phyloP scores from a whole-genome alignment of 2,888 invertebrate species.

The Ophion obscuratus region DNA sequence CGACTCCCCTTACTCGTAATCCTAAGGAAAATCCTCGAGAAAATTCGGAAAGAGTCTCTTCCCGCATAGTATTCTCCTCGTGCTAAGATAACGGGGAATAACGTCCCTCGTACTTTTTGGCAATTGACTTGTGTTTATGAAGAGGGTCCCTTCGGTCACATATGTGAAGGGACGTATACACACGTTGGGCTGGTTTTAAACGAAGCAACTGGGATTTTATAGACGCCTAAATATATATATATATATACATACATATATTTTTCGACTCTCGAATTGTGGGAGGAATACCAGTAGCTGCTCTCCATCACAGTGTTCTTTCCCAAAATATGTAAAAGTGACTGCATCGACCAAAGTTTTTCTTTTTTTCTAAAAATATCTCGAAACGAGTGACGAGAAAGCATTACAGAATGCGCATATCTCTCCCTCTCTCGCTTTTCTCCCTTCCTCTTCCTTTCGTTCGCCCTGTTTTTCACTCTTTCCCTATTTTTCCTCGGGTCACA shows the following conservation, averaged over 20 bases:
- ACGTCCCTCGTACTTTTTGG: background rate
- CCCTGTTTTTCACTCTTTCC: slow-evolving; percentile 17
- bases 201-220: slow-evolving; percentile 25
- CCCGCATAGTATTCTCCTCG: background rate
- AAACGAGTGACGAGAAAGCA: slow-evolving; percentile 45
- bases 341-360: slow-evolving; percentile 60
- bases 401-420: slow-evolving; percentile 10
- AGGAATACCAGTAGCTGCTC: slow-evolving; percentile 36
- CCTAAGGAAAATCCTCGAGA: slow-evolving; percentile 1
- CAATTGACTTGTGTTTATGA: slow-evolving; percentile 36
- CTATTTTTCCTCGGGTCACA: slow-evolving; percentile 37
- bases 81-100: background rate
- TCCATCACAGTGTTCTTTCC: slow-evolving; percentile 70
- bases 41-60: background rate
- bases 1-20: slow-evolving; percentile 41
- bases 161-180: background rate
- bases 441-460: slow-evolving; percentile 15
- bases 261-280: slow-evolving; percentile 46
- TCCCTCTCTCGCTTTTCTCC: slow-evolving; percentile 3
- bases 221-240: background rate
- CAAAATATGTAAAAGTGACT: slow-evolving; percentile 80
- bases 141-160: slow-evolving; percentile 9
- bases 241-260: slow-evolving; percentile 35
- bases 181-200: slow-evolving; percentile 11
- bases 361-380: slow-evolving; percentile 78